Evolutionary conservation across 1,140 invertebrate genomes (phyloP).

Genomic region (Colletes latitarsis): DNA sequence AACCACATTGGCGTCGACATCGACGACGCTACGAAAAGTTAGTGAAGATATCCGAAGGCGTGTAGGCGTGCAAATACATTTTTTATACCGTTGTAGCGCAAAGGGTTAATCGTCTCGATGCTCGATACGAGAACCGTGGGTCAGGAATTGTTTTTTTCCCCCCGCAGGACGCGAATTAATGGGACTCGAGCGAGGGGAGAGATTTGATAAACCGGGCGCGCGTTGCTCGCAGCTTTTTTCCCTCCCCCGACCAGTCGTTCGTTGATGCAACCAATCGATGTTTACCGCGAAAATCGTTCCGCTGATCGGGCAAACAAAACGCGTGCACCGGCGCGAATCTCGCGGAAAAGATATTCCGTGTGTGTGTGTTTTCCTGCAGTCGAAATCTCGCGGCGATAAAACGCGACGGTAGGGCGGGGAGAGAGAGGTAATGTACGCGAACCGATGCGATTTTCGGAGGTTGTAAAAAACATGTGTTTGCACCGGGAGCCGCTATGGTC

Average conservation of each 20-base stretch:
- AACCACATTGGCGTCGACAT: too few relatives aligned
- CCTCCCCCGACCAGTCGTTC: neutral
- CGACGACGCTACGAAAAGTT: neutral
- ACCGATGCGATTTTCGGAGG: constrained; percentile 51
- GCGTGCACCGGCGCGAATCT: neutral
- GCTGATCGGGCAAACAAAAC: constrained; percentile 27
- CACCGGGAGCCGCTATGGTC: constrained; percentile 51
- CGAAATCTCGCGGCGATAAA: constrained; percentile 39
- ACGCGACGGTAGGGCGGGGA: neutral
- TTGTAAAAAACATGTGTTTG: constrained; percentile 60
- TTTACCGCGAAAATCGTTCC: constrained; percentile 44
- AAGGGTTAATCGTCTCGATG: constrained; percentile 12
- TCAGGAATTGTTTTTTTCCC: neutral
- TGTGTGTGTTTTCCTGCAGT: neutral
- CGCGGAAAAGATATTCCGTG: constrained; percentile 31
- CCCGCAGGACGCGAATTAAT: constrained; percentile 9
- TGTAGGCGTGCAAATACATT: too few relatives aligned
- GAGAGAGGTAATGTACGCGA: constrained; percentile 21
- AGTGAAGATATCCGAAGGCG: neutral
- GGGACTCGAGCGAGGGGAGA: constrained; percentile 23
- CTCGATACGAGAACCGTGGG: constrained; percentile 5
- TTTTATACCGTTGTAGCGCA: too few relatives aligned
- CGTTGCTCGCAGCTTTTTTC: neutral
- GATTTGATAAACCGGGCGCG: constrained; percentile 46
- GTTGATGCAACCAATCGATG: constrained; percentile 5